Percentiles rank a stretch among this genome's conserved stretches.
These are phyloP conservation scores for Pomatostomus ruficeps DNA, from an alignment of 2,113 vertebrate species.

Conservation along the genomic window DNA sequence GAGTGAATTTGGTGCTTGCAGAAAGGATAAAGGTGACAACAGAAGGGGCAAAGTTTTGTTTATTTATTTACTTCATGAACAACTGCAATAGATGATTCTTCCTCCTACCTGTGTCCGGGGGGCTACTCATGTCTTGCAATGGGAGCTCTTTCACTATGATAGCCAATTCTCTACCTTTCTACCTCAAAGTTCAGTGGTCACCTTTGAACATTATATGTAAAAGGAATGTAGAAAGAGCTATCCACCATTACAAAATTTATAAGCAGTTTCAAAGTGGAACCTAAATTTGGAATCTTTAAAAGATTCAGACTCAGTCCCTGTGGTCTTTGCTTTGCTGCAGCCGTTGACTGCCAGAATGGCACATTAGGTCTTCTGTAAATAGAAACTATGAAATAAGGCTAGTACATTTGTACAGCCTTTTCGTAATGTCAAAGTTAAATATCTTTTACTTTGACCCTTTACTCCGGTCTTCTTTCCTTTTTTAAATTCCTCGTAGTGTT, in stretches of 20 bases:
- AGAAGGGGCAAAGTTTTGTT: background rate
- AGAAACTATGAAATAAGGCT: background rate
- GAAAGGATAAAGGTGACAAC: background rate
- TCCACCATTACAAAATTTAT: background rate
- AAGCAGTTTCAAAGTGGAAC: background rate
- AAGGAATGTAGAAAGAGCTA: background rate
- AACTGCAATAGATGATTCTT: background rate
- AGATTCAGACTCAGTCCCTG: background rate
- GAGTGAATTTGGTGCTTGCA: background rate
- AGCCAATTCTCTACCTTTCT: background rate
- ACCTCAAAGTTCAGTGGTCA: background rate
- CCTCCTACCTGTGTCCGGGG: fast-evolving
- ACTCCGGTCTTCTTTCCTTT: background rate
- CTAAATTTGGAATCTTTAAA: background rate
- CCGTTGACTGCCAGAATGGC: background rate
- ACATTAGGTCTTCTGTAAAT: background rate
- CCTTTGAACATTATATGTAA: background rate
- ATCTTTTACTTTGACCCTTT: background rate
- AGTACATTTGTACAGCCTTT: background rate
- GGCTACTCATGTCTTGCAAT: background rate
- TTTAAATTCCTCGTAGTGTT: background rate
- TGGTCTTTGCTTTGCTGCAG: background rate
- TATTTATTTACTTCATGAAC: background rate
- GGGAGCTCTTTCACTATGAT: background rate
- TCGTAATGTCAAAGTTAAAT: background rate